phyloP scores from a whole-genome alignment of 2,113 vertebrate genomes.

The Catharus fuscescens region DNA sequence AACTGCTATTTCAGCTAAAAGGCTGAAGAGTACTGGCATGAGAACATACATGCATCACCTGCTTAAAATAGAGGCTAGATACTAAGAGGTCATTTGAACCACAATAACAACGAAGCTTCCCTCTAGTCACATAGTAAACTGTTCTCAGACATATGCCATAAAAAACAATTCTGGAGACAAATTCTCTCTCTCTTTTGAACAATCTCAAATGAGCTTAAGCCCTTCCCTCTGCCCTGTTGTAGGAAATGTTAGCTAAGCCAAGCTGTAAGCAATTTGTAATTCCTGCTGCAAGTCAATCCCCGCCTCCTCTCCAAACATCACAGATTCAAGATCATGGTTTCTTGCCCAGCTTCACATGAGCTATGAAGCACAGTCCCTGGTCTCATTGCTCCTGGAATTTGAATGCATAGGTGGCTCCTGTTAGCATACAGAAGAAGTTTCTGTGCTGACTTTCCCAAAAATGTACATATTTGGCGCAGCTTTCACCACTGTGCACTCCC shows the following conservation, averaged over 20 bases:
- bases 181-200: not conserved
- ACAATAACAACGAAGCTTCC: not conserved
- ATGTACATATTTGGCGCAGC: not conserved
- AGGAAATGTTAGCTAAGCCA: not conserved
- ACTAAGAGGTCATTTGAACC: slow-evolving; percentile 1
- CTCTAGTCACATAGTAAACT: not conserved
- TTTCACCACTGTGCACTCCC: not conserved
- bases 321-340: not conserved
- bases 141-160: not conserved
- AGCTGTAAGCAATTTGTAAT: not conserved
- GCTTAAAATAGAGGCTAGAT: slow-evolving; percentile 49
- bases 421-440: not conserved
- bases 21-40: slow-evolving; percentile 19
- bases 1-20: slow-evolving; percentile 49
- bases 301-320: not conserved
- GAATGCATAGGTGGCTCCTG: not conserved
- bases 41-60: not conserved
- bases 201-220: not conserved
- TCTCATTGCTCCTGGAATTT: not conserved
- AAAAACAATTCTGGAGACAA: not conserved
- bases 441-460: not conserved
- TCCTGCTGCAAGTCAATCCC: not conserved
- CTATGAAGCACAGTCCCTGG: not conserved
- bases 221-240: not conserved
- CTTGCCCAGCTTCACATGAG: not conserved